Evolutionary conservation across 2,113 vertebrate genomes (phyloP), one percentile per base, ranked within the genome.

Genomic region (Oreotrochilus melanogaster): DNA sequence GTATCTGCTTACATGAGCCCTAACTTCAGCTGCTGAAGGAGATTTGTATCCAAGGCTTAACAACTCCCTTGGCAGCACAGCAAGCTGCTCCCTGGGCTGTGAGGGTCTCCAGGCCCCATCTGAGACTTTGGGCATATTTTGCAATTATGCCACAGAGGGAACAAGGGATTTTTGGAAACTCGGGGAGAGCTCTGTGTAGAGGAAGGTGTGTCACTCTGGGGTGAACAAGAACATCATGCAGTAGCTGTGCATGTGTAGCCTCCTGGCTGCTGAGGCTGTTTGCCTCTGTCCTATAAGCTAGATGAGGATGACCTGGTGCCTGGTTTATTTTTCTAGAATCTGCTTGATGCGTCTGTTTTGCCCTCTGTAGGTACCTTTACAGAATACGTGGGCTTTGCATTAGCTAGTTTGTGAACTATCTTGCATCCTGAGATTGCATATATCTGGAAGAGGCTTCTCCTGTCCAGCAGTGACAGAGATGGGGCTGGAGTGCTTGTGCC

Each of bases 201-300:
- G 50, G 30, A 70, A 31, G 15, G 25, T 24, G 6, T 7, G 30
- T 78, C 31, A 9, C 76, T 39, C 13, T 35, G 37, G 50, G 22
- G 4, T 1, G 2, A n/a, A 1, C 19, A 6, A 22, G 33, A 4
- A 25, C 27, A 14, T 10, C 4, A 0, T 9, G 4, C 19, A 22
- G 14, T 18, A 83, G 48, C 43, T 0, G 0, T 22, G 43, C 8
- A 0, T 18, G 0, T 5, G 50, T 14, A 48, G 67, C 69, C 30
- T 11, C 71, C 61, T 45, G 51, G 72, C 53, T 42, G 1, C 0
- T 6, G 30, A 28, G 48, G 58, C 76, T 48, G 73, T 76, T 51
- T 1, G 0, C 62, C 18, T 37, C 5, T 23, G 3, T 47, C n/a
- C 67, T 42, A 7, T n/a, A 43, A 23, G 11, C 19, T 1, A 1